Evolutionary conservation across 2,113 vertebrate species (phyloP), one percentile per base, ranked within the genome.

Genomic region (Tupaia chinensis): DNA sequence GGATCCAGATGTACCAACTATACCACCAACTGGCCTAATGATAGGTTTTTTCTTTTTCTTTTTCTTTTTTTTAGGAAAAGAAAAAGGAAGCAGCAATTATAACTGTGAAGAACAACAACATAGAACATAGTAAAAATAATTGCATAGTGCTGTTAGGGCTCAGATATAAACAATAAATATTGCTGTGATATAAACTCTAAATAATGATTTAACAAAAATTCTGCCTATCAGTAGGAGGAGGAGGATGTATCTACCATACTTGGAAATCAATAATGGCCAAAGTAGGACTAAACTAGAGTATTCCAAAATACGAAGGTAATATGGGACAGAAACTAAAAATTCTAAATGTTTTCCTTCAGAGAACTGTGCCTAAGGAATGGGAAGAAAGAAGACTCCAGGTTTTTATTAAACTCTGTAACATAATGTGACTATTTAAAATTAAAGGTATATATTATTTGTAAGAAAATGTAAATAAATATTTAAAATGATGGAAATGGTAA

Each of bases 401-500:
- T 96, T 95, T 83, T 20, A 66, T 53, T 63, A 72, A 54, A 70
- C 0, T 34, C 11, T 53, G 2, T 53, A 73, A 12, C 27, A 72
- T 4, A 87, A 87, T 20, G 20, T 76, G 44, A 9, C 27, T 86
- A 56, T 92, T 89, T 34, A 54, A 32, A 85, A 68, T 70, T 72
- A 53, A 74, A 27, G 23, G 54, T 34, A 78, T 19, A 44, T 44
- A 66, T 70, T 76, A 88, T n/a, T 68, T 66, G 92, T 69, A 92
- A 80, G 29, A 82, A 91, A 95, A 90, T 69, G 22, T 68, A 82
- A 58, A 73, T 66, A 76, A 63, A 63, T 90, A 53, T 90, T 95
- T 87, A 56, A 84, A 92, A 84, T 84, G 5, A 69, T 17, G 78
- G 17, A 13, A 96, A 90, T 53, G 17, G 12, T 61, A 66, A 94